Base-by-base conservation (phyloP, 2,888 invertebrate genomes). In the Drosophila putrida region DNA sequence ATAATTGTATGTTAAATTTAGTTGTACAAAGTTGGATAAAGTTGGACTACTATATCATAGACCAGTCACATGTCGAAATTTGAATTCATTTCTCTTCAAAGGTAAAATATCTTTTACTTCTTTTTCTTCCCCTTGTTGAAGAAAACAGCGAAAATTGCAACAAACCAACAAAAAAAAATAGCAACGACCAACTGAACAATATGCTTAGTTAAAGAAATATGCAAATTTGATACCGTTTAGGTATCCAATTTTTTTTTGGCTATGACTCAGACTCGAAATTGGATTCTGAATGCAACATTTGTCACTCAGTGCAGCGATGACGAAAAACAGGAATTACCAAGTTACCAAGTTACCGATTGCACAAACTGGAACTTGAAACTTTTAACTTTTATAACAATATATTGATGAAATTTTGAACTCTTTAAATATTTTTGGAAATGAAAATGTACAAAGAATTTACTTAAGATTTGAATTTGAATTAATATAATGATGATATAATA, bases 71-170 rank as follows among this genome's bases (percentile, higher is more conserved):
- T 20, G 20, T 20, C 20, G 20, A 20, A 20, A 20, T 2, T 20
- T 20, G 20, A 20, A 20, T 20, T 2, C 20, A 20, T 2, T 2
- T 20, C 20, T 20, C 2, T 3, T 2, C 20, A 20, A 20, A 3
- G 20, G 20, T 20, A 20, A 3, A 20, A 20, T 20, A 20, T 20
- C 20, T 20, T 20, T 3, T 27, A 33, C 49, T 38, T 11, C 20
- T 33, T 1, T 11, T 27, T 5, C 15, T 53, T 31, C 31, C 8
- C 8, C 31, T 31, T 31, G 6, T 31, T n/a, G 13, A 73, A 73
- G 64, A 74, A 74, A 74, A 75, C 71, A 60, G 47, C 57, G 43
- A 75, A 75, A 64, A 70, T 57, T 64, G 59, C 64, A 55, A 39
- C 41, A 41, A 50, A 33, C 28, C 13, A 13, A 36, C 13, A 41